Base-by-base conservation (phyloP, 2,113 vertebrate species). In the Nyctereutes procyonoides region DNA sequence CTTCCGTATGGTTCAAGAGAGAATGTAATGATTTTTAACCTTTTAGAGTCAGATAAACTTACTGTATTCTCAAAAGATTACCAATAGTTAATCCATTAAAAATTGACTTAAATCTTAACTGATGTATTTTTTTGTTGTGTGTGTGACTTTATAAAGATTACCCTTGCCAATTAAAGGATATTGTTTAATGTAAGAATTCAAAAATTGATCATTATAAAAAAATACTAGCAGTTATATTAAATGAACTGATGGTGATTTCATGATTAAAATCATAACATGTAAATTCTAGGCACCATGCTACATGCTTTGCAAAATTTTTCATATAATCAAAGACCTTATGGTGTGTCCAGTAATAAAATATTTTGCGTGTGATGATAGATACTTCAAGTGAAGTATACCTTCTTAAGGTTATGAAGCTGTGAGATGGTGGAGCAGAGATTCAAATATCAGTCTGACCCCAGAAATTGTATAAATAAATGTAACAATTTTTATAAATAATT, bases 191-290 rank as follows among this genome's bases (percentile, higher is more conserved):
- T 15, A 67, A 86, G 14, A 53, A 69, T 58, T 43, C 8, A 91
- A 51, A 94, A 86, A 58, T n/a, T 73, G 16, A 58, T 69, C 22
- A 88, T 73, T 80, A 20, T 65, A 7, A 67, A 19, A 89, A 89
- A 69, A 83, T 60, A 53, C 51, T 38, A 71, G 38, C 6, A 85
- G 38, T 85, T 62, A 88, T 81, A 92, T 63, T 71, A 88, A 69
- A 14, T 26, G 65, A 8, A 62, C 3, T 43, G 1, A 74, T 81
- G 4, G 2, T 92, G 3, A 81, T 43, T 89, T 1, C 53, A 13
- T 62, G 2, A 8, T 81, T 20, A 28, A 60, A 60, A 62, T n/a
- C 20, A 69, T 15, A 56, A 71, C 1, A 43, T 19, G 13, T 30
- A 65, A 74, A 6, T 80, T 91, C 26, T 89, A 32, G 30, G 2